Conservation (phyloP, 2,888 invertebrate genomes). For the Nomada ruficornis region DNA sequence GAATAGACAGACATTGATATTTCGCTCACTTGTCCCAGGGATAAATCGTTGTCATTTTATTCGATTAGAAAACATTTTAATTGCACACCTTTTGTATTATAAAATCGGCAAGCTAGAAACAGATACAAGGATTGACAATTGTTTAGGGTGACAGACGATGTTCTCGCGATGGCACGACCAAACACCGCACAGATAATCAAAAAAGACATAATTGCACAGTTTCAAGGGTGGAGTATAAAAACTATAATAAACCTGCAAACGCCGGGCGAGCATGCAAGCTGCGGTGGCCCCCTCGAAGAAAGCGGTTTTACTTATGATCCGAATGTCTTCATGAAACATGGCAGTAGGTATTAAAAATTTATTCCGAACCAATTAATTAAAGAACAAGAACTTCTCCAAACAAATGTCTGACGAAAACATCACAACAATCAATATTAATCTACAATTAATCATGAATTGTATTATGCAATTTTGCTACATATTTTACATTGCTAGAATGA, state of each 20-base stretch:
- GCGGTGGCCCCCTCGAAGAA: conserved; percentile 90
- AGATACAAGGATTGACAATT: conserved; percentile 21
- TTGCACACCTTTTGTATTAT: not conserved
- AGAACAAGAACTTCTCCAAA: not conserved
- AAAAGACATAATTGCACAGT: conserved; percentile 91
- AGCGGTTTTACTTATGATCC: conserved; percentile 95
- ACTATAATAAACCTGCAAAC: conserved; percentile 94
- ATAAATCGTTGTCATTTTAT: not conserved
- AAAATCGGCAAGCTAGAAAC: too few relatives aligned
- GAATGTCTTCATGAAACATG: conserved; percentile 92
- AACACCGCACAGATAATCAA: conserved; percentile 90
- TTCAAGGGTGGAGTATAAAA: conserved; percentile 91
- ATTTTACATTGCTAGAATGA: not conserved
- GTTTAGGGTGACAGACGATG: conserved; percentile 93
- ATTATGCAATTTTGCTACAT: too few relatives aligned
- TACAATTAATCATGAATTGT: too few relatives aligned
- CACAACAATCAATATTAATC: too few relatives aligned
- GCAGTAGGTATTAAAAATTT: conserved; percentile 87
- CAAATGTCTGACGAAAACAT: too few relatives aligned
- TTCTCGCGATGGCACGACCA: conserved; percentile 95
- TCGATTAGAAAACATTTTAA: not conserved
- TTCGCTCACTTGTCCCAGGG: conserved; percentile 14
- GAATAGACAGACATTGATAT: conserved; percentile 30
- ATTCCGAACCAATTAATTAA: not conserved
- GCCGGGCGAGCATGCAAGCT: conserved; percentile 94